Evolutionary conservation across 1,140 invertebrate species (phyloP).

Genomic region (Neodiprion virginianus): DNA sequence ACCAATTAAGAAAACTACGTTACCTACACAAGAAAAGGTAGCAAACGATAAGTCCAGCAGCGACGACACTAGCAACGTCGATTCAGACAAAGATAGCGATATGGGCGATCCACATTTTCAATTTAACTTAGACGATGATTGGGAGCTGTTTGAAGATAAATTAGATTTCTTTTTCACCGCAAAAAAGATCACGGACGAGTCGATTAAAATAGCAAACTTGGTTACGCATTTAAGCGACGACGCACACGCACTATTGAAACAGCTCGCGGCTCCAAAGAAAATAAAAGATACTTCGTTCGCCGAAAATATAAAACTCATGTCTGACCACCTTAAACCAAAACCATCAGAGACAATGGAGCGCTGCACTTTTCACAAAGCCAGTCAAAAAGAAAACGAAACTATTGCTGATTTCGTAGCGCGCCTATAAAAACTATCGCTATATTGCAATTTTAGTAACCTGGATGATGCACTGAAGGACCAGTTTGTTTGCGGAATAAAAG

Average conservation of each 20-base stretch:
- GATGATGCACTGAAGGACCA: slow-evolving; percentile 1
- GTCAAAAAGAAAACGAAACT: not conserved
- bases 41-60: too few species aligned
- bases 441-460: slow-evolving; percentile 9
- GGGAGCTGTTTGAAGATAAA: slow-evolving; percentile 20
- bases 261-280: not conserved
- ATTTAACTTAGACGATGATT: slow-evolving; percentile 15
- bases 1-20: too few species aligned
- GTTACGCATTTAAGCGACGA: not conserved
- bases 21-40: too few species aligned
- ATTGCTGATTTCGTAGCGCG: slow-evolving; percentile 10
- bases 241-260: not conserved
- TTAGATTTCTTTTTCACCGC: slow-evolving; percentile 19
- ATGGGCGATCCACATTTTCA: not conserved
- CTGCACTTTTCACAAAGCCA: not conserved
- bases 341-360: slow-evolving; percentile 1
- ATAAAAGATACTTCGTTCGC: not conserved
- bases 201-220: slow-evolving; percentile 11
- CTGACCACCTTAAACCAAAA: slow-evolving; percentile 2
- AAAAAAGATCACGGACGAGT: not conserved
- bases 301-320: not conserved
- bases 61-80: too few species aligned
- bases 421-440: not conserved
- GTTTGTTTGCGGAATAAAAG: not conserved
- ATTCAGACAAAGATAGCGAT: too few species aligned